Conservation (phyloP, 2,888 invertebrate genomes). For the Malthinus flaveolus region DNA sequence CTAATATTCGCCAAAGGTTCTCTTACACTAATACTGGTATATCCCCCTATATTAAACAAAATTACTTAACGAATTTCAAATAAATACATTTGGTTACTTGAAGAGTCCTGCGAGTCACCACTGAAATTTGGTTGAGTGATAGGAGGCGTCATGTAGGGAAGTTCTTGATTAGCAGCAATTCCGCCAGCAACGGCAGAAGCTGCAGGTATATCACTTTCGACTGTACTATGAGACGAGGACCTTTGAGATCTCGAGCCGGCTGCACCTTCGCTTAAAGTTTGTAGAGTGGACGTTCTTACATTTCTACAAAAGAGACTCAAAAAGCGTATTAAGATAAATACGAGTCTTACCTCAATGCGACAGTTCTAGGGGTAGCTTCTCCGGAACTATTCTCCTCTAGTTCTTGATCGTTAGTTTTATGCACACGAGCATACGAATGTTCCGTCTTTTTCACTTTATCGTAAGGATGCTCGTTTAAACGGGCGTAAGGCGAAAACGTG, state of each 20-base stretch:
- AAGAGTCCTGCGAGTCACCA: constrained; percentile 88
- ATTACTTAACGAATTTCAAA: not conserved
- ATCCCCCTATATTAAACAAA: constrained; percentile 70
- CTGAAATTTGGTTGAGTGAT: constrained; percentile 71
- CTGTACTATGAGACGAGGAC: constrained; percentile 55
- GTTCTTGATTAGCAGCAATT: constrained; percentile 83
- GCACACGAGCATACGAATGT: constrained; percentile 75
- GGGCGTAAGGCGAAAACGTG: constrained; percentile 63
- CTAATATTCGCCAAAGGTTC: constrained; percentile 83
- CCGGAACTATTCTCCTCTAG: constrained; percentile 37
- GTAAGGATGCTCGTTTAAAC: constrained; percentile 64
- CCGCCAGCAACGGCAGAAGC: constrained; percentile 85
- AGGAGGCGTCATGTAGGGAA: constrained; percentile 88
- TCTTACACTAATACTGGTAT: constrained; percentile 88
- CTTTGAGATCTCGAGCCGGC: constrained; percentile 58
- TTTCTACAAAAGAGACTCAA: constrained; percentile 3
- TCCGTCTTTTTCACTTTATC: constrained; percentile 60
- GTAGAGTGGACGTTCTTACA: constrained; percentile 36
- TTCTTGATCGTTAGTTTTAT: constrained; percentile 53
- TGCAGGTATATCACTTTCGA: constrained; percentile 73
- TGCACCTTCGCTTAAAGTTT: constrained; percentile 47
- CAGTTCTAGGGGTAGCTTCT: constrained; percentile 32
- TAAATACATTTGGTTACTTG: constrained; percentile 60
- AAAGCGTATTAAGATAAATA: not conserved
- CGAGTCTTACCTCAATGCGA: constrained; percentile 2